These are phyloP conservation scores for Elephas maximus DNA, from an alignment of 2,113 vertebrate genomes.

Conservation along the genomic window DNA sequence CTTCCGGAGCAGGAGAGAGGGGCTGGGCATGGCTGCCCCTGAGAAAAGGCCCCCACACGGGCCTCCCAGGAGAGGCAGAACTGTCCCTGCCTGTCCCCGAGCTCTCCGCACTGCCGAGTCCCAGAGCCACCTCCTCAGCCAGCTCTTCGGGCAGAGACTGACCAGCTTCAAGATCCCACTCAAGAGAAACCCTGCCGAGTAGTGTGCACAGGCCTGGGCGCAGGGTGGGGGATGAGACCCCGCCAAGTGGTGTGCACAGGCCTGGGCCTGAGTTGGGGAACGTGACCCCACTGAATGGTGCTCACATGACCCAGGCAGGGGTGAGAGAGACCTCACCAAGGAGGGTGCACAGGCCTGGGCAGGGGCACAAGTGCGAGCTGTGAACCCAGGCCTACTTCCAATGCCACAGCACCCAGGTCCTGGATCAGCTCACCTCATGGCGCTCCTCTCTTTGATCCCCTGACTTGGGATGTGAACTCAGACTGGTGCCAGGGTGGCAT, in stretches of 20 bases:
- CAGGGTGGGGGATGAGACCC: not conserved
- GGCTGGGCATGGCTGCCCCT: conserved; percentile 89
- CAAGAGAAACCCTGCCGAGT: conserved; percentile 95
- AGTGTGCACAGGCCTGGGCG: conserved; percentile 87
- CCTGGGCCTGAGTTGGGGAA: too few relatives aligned
- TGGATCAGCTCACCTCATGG: not conserved
- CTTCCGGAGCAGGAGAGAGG: conserved; percentile 91
- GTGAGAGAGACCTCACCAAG: too few relatives aligned
- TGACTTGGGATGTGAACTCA: conserved; percentile 92
- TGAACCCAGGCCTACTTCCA: too few relatives aligned
- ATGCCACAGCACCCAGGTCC: not conserved
- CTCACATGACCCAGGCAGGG: too few relatives aligned
- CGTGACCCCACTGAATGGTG: too few relatives aligned
- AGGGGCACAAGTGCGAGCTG: too few relatives aligned
- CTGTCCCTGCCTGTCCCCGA: conserved; percentile 87
- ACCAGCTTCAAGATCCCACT: conserved; percentile 99
- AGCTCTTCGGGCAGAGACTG: conserved; percentile 98
- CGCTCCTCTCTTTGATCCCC: conserved; percentile 87
- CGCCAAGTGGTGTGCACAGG: not conserved
- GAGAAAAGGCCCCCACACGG: conserved; percentile 89
- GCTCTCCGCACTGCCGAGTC: conserved; percentile 96
- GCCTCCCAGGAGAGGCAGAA: conserved; percentile 89
- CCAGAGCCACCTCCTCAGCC: conserved; percentile 97
- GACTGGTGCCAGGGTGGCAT: conserved; percentile 90
- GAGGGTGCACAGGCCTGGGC: too few relatives aligned